Evolutionary conservation across 2,888 invertebrate species (phyloP).

Genomic region (Thelaira solivaga): DNA sequence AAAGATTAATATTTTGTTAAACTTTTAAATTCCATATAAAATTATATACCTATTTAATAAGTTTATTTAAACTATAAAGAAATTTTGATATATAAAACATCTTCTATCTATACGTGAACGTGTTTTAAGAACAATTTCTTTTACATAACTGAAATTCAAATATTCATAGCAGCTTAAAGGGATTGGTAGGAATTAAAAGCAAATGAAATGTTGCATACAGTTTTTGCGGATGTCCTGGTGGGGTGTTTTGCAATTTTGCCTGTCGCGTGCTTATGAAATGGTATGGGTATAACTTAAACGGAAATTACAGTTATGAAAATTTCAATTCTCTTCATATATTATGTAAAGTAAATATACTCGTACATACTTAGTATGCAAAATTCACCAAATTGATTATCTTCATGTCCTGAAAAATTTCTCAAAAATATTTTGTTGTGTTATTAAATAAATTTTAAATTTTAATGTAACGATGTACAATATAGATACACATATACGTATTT

Average conservation of each 20-base stretch:
- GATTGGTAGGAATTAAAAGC: conserved; percentile 41
- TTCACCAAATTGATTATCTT: not conserved
- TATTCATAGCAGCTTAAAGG: conserved; percentile 32
- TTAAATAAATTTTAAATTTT: no score
- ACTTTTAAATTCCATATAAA: no score
- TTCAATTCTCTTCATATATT: conserved; percentile 55
- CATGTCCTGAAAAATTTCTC: not conserved
- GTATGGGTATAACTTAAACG: conserved; percentile 40
- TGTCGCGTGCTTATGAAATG: not conserved
- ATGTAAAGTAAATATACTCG: conserved; percentile 53
- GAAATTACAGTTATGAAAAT: conserved; percentile 61
- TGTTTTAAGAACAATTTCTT: conserved; percentile 10
- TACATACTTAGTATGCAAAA: conserved; percentile 14
- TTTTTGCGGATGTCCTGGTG: conserved; percentile 59
- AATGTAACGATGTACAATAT: not conserved
- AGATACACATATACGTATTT: conserved; percentile 2
- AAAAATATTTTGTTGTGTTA: no score
- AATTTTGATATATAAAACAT: no score
- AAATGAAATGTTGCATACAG: conserved; percentile 46
- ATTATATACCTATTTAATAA: no score
- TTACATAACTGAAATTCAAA: conserved; percentile 6
- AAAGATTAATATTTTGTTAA: no score
- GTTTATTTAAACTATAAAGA: no score
- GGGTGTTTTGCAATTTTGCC: conserved; percentile 47
- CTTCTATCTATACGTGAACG: not conserved